Base-by-base conservation (phyloP, 2,888 invertebrate genomes). In the Drosophila multiciliata region DNA sequence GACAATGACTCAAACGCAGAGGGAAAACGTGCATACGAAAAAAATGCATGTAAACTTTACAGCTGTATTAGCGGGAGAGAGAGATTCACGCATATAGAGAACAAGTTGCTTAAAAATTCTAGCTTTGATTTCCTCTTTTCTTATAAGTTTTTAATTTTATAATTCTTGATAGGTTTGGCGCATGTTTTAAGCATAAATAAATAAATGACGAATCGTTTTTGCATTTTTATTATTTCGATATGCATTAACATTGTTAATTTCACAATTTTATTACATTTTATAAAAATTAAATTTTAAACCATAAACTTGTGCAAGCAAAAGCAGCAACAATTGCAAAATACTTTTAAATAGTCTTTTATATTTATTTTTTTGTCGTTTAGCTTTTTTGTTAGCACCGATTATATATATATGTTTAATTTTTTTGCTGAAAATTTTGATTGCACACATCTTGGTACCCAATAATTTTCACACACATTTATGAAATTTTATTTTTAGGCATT, bases 21-120 rank as follows among this genome's bases (percentile, higher is more conserved):
- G 70, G 66, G 68, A 80, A 75, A 83, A 80, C 62, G 70, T 80
- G 75, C 68, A 86, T 80, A 70, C 60, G 32, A 71, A 72, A 68
- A 79, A 75, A 60, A 36, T 58, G 48, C 66, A 80, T 32, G 58
- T 62, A 48, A 26, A 73, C 12, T 8, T 29, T 38, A 29, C 55
- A 55, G 20, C n/a, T 55, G 26, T 55, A 29, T 29, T 35, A 40
- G 12, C 33, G 38, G 20, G 36, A 42, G 52, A 57, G 50, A 36
- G 35, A 36, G 52, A 57, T 35, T n/a, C 52, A 57, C 42, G 71
- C 42, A 54, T 61, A 36, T 6, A 50, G 29, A 17, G 15, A 50
- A 26, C 36, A 36, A 74, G 53, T 57, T 73, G 50, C 60, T 42
- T 48, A 32, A 33, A 54, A 60, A 59, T 82, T 78, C 67, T 87